Base-by-base conservation (phyloP, 2,113 vertebrate genomes). In the Amphiprion ocellaris region DNA sequence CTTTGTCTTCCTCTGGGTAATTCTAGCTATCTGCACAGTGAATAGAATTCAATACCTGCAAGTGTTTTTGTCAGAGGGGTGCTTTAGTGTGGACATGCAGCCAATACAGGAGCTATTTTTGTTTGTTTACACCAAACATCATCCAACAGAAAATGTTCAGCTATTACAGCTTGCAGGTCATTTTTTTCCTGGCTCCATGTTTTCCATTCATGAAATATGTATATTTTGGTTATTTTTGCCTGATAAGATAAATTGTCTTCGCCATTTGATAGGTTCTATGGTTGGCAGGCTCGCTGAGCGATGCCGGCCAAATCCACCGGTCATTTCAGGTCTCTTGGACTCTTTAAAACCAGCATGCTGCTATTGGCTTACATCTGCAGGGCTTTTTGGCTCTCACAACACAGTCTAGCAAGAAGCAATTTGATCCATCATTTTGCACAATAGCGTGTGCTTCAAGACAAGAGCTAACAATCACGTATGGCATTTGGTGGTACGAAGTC, bases 1-100 rank as follows among this genome's bases (percentile, higher is more conserved):
- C 85, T 83, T 68, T 53, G 26, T 88, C 86, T 88, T 85, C 73
- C 74, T 86, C 77, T 75, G 64, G 84, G 84, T 89, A 88, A 93
- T 93, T 92, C 81, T 58, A 66, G 53, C 88, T 78, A 89, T 85
- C 86, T 73, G 71, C 81, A 39, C 69, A 10, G 46, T 65, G 78
- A 86, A 89, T 66, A 66, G 39, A 74, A 81, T 79, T 80, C 88
- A 91, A 73, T 74, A 66, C 77, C 79, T 85, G 81, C 84, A 87
- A 90, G 76, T 89, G 84, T 74, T 83, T 15, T 74, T 24, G 61
- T 74, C 62, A 60, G 58, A 56, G 71, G 26, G 30, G 44, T 28
- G 77, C 65, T 53, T 55, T 63, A 39, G 53, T 37, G 49, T 63
- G 56, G 80, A 82, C 55, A 52, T 2, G 24, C 55, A 76, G 66